phyloP scores from a whole-genome alignment of 1,140 invertebrate species.

The Habropoda laboriosa region DNA sequence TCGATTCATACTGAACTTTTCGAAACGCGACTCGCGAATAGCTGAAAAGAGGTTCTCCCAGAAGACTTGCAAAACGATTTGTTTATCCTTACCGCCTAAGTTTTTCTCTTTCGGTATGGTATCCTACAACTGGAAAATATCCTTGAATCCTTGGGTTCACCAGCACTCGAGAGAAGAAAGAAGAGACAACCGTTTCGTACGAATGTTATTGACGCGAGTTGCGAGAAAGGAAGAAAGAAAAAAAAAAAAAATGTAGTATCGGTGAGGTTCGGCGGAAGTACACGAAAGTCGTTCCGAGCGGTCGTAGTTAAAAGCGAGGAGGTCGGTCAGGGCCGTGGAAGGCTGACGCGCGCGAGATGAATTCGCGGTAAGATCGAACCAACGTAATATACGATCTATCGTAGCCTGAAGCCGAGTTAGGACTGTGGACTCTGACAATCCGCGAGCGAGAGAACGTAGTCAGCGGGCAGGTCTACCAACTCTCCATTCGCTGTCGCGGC shows the following conservation, averaged over 20 bases:
- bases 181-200: not conserved
- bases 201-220: not conserved
- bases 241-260: too few species aligned
- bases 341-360: slow-evolving; percentile 27
- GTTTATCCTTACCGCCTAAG: slow-evolving; percentile 25
- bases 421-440: slow-evolving; percentile 78
- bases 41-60: not conserved
- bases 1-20: not conserved
- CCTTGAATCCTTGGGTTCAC: slow-evolving; percentile 20
- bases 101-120: not conserved
- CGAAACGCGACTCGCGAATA: not conserved
- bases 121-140: slow-evolving; percentile 2
- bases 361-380: slow-evolving; percentile 63
- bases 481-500: slow-evolving; percentile 35
- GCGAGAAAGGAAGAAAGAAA: not conserved
- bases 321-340: slow-evolving; percentile 11
- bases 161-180: not conserved
- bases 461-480: slow-evolving; percentile 65
- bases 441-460: slow-evolving; percentile 66
- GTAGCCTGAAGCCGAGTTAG: slow-evolving; percentile 78
- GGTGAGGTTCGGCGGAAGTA: not conserved
- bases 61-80: not conserved
- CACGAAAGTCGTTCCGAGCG: slow-evolving; percentile 39
- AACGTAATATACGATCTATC: slow-evolving; percentile 77
- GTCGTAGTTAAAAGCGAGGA: not conserved